phyloP scores from a whole-genome alignment of 2,888 invertebrate genomes.

The Ornithoptera alexandrae region DNA sequence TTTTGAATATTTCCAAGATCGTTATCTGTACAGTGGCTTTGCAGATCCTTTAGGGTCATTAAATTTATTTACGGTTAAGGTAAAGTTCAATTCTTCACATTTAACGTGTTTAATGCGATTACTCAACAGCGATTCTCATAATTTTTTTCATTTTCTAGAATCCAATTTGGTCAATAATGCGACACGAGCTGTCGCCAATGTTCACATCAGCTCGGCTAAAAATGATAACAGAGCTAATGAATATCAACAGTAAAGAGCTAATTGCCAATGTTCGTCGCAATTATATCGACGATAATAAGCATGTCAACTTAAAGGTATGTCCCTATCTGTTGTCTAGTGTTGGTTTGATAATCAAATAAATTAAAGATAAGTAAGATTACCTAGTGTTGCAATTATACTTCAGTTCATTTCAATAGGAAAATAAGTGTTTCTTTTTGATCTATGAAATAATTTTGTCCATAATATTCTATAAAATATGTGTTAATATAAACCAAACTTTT shows the following conservation, averaged over 20 bases:
- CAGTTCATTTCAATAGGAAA: too few relatives aligned
- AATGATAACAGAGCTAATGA: conserved; percentile 60
- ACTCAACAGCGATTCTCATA: neutral
- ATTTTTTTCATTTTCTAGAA: conserved; percentile 43
- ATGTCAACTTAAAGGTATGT: conserved; percentile 58
- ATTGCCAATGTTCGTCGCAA: conserved; percentile 56
- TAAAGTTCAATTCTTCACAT: conserved; percentile 35
- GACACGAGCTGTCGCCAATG: conserved; percentile 58
- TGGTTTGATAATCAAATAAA: neutral
- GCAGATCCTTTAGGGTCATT: conserved; percentile 59
- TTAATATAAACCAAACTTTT: neutral
- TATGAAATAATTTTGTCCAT: too few relatives aligned
- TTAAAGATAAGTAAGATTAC: too few relatives aligned
- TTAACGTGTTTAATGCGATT: neutral
- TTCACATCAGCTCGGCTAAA: conserved; percentile 57
- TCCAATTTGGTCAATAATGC: conserved; percentile 56
- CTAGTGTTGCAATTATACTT: too few relatives aligned
- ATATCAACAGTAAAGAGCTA: conserved; percentile 53
- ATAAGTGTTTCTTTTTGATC: too few relatives aligned
- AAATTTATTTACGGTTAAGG: conserved; percentile 61
- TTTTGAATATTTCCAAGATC: conserved; percentile 53
- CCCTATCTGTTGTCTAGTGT: neutral
- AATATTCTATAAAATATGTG: too few relatives aligned
- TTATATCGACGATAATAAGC: conserved; percentile 47
- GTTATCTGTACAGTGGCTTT: conserved; percentile 47